phyloP scores from a whole-genome alignment of 1,140 invertebrate genomes.

The Onthophagus taurus region DNA sequence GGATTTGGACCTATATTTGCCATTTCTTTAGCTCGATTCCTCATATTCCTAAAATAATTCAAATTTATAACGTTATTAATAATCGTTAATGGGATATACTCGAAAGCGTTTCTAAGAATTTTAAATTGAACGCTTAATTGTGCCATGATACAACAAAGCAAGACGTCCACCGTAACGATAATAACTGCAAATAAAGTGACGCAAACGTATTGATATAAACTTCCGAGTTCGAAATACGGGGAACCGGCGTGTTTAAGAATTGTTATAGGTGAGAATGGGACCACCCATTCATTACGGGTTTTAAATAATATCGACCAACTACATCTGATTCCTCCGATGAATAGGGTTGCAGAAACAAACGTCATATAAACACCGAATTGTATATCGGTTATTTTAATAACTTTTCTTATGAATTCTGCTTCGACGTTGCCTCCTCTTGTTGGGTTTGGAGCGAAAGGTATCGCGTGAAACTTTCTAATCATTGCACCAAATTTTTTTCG shows the following conservation, averaged over 20 bases:
- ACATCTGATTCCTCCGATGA: no score
- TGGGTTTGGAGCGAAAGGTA: conserved; percentile 11
- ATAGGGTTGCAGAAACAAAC: no score
- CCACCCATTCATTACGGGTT: no score
- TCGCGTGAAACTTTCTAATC: conserved; percentile 10
- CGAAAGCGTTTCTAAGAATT: conserved; percentile 11
- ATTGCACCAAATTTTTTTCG: conserved; percentile 16
- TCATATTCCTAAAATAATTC: background rate
- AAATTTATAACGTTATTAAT: background rate
- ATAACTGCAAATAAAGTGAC: conserved; percentile 1
- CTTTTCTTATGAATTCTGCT: conserved; percentile 8
- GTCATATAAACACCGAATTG: conserved; percentile 5
- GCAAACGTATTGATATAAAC: conserved; percentile 10
- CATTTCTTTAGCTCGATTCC: background rate
- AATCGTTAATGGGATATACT: background rate
- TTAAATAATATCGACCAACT: no score
- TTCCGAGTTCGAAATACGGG: conserved; percentile 9
- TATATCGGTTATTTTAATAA: conserved; percentile 13
- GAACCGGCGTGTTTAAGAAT: no score
- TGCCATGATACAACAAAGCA: conserved; percentile 9
- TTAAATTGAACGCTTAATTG: conserved; percentile 14
- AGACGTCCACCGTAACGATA: conserved; percentile 9
- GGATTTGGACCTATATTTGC: background rate
- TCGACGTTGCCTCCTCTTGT: conserved; percentile 9
- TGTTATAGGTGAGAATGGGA: no score